Evolutionary conservation across 2,113 vertebrate genomes (phyloP), one percentile per base, ranked within the genome.

Genomic region (Natator depressus): DNA sequence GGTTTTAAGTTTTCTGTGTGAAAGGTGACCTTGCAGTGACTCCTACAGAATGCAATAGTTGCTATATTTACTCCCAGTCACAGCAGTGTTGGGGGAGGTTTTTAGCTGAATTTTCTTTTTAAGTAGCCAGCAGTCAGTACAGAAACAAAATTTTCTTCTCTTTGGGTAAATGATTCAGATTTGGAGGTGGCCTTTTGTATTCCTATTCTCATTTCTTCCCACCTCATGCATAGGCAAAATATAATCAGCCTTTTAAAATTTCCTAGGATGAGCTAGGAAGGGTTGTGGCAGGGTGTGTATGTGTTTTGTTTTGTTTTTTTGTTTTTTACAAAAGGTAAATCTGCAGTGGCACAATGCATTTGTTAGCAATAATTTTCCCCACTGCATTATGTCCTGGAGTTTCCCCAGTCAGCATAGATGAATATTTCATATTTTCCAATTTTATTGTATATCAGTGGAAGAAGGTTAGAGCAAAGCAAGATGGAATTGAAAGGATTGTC

Each of bases 21-120:
- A 88, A 82, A 96, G 54, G 47, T 89, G 75, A 95, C 47, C 24
- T 94, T 90, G 85, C 57, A 72, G 59, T 89, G 86, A 92, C 65
- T 62, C 51, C 46, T 76, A n/a, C 6, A 22, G 89, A 86, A 93
- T 8, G 1, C 47, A 4, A 16, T 25, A 81, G 53, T 47, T 51
- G 29, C n/a, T 95, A 25, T 79, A 19, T 82, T 92, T 47, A 85
- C 12, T 31, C 57, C 29, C 91, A 88, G 31, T 51, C 20, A 69
- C 53, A 0, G 0, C 1, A 65, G 42, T 0, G 0, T 55, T 80
- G 24, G 72, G 80, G 86, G 17, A 14, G 25, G 2, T 80, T 38
- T 54, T 42, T 17, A 54, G 92, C 69, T 10, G 49, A 4, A 1
- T 80, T 13, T 78, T 86, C 47, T 49, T 81, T 69, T 82, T 6